These are phyloP conservation scores for Noctua janthe DNA, from an alignment of 2,888 invertebrate species.

Conservation along the genomic window DNA sequence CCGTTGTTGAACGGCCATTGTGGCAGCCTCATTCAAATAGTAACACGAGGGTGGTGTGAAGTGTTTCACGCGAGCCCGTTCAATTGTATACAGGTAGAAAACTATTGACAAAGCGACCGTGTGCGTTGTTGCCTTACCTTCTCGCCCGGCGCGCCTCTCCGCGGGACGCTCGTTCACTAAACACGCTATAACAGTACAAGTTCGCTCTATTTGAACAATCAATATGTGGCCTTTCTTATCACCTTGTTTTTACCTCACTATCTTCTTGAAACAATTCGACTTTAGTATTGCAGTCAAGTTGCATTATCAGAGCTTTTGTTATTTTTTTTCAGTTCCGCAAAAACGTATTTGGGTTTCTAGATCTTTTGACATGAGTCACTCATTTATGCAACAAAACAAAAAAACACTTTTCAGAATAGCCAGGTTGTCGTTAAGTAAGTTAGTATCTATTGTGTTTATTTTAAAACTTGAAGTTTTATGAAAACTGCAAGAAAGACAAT, in stretches of 20 bases:
- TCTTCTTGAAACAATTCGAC: slow-evolving; percentile 40
- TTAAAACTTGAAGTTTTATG: slow-evolving; percentile 30
- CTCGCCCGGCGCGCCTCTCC: slow-evolving; percentile 38
- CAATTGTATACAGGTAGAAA: slow-evolving; percentile 68
- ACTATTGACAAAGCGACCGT: slow-evolving; percentile 66
- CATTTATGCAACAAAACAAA: slow-evolving; percentile 23
- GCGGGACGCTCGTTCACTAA: slow-evolving; percentile 62
- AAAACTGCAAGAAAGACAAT: slow-evolving; percentile 50
- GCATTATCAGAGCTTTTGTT: slow-evolving; percentile 32
- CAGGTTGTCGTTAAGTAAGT: slow-evolving; percentile 6
- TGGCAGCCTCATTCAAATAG: slow-evolving; percentile 63
- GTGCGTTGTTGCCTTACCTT: slow-evolving; percentile 42
- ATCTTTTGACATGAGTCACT: slow-evolving; percentile 8
- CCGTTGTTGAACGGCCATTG: slow-evolving; percentile 60
- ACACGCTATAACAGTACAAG: slow-evolving; percentile 61
- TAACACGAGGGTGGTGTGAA: slow-evolving; percentile 65
- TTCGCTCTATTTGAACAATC: slow-evolving; percentile 64
- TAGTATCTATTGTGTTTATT: slow-evolving; percentile 33
- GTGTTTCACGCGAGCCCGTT: slow-evolving; percentile 59
- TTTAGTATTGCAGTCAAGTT: slow-evolving; percentile 20
- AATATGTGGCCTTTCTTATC: slow-evolving; percentile 58
- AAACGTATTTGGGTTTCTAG: slow-evolving; percentile 17
- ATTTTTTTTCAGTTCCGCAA: slow-evolving; percentile 27
- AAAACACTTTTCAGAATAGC: not conserved
- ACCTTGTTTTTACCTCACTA: slow-evolving; percentile 45